These are phyloP conservation scores for Hemitrygon akajei DNA, from an alignment of 2,797 vertebrate species.

Conservation along the genomic window DNA sequence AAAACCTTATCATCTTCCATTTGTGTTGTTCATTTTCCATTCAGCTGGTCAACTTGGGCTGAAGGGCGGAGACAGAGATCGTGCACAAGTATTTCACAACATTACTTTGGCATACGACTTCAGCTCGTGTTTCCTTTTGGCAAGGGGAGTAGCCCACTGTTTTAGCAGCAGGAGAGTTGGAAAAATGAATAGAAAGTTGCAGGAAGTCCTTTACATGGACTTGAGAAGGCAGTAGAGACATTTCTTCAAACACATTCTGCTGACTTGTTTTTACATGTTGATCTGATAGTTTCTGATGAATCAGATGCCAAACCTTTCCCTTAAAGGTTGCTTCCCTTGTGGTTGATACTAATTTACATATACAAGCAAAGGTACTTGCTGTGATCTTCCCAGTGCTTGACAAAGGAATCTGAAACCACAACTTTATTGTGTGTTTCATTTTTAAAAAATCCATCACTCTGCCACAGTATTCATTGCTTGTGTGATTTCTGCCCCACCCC, in stretches of 20 bases:
- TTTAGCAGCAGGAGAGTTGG: background rate
- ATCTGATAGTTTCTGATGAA: background rate
- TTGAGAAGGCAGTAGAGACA: background rate
- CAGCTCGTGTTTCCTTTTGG: background rate
- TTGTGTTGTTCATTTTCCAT: background rate
- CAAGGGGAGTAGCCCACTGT: background rate
- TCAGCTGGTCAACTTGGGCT: background rate
- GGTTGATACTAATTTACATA: background rate
- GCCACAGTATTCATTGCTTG: background rate
- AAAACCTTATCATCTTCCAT: background rate
- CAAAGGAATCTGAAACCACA: background rate
- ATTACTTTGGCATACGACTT: background rate
- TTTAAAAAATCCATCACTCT: background rate
- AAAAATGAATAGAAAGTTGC: background rate
- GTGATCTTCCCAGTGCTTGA: background rate
- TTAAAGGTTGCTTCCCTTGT: background rate
- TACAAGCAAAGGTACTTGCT: background rate
- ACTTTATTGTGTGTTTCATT: background rate
- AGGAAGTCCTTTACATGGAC: background rate
- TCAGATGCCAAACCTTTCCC: background rate
- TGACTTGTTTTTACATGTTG: slow-evolving; percentile 14
- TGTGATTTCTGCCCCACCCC: too few relatives aligned
- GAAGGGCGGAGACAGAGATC: background rate
- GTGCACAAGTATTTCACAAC: background rate
- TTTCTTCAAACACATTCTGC: background rate